Evolutionary conservation across 2,113 vertebrate species (phyloP).

Genomic region (Rana temporaria): DNA sequence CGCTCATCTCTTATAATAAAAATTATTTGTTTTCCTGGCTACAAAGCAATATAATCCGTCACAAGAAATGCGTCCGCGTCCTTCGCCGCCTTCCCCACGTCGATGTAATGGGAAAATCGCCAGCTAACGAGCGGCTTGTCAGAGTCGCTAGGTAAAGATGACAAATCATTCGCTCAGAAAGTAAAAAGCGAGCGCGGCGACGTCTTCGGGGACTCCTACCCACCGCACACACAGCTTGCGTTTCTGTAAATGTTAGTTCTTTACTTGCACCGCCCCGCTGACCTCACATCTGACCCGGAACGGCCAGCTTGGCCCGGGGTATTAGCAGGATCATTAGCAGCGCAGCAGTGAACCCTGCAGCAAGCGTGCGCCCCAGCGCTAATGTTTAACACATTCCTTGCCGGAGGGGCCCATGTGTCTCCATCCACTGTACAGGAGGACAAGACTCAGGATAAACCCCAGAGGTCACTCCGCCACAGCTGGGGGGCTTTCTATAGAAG

Average conservation of each 20-base stretch:
- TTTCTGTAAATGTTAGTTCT: constrained; percentile 45
- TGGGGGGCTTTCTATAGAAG: no score
- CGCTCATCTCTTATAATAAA: no score
- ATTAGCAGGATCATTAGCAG: constrained; percentile 5
- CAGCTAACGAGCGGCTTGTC: neutral
- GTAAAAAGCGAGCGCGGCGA: neutral
- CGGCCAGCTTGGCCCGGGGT: constrained; percentile 57
- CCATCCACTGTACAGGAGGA: no score
- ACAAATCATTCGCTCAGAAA: constrained; percentile 4
- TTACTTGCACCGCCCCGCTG: constrained; percentile 52
- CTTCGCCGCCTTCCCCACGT: no score
- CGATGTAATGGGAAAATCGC: constrained; percentile 11
- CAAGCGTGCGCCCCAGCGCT: no score
- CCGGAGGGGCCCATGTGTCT: neutral
- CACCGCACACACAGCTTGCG: constrained; percentile 42
- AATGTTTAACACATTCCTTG: neutral
- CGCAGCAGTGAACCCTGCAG: neutral
- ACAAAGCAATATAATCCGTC: no score
- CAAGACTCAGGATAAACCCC: no score
- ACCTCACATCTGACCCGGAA: constrained; percentile 60
- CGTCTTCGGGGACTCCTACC: neutral
- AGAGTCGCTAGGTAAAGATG: neutral
- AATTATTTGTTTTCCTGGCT: no score
- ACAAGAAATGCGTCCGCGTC: no score
- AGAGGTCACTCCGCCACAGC: no score